A percentile compares a stretch with the other conserved stretches of the same genome.
These are phyloP conservation scores for Danio kyathit DNA, from an alignment of 2,797 vertebrate genomes.

Conservation along the genomic window DNA sequence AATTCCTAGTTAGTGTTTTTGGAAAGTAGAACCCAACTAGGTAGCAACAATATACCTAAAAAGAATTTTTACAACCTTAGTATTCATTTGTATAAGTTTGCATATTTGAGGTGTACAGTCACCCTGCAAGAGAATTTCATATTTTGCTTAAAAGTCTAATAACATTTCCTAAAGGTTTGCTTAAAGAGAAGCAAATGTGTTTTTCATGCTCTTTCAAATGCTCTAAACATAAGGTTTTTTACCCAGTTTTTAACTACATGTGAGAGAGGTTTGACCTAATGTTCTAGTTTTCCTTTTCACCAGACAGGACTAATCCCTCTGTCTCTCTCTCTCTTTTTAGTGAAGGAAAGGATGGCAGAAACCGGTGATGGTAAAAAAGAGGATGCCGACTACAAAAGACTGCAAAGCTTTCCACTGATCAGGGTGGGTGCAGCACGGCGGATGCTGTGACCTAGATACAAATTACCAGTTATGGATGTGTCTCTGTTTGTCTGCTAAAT, in stretches of 20 bases:
- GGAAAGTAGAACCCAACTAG: background rate
- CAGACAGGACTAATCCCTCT: conserved; percentile 1
- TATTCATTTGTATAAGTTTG: background rate
- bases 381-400: conserved; percentile 95
- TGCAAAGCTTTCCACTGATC: conserved; percentile 96
- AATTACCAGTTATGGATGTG: conserved; percentile 1
- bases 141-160: background rate
- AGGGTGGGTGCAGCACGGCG: conserved; percentile 75
- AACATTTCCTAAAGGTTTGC: too few relatives aligned
- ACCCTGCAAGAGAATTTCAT: background rate
- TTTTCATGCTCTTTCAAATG: background rate
- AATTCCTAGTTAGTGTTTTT: background rate
- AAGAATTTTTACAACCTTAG: too few relatives aligned
- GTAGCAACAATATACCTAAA: background rate
- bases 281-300: background rate
- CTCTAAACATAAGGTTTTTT: too few relatives aligned
- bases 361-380: conserved; percentile 93
- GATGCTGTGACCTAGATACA: conserved; percentile 25
- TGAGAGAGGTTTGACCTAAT: conserved; percentile 1
- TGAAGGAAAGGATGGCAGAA: conserved; percentile 80
- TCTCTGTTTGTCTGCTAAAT: conserved; percentile 32
- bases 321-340: conserved; percentile 63
- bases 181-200: background rate
- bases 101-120: background rate
- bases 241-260: background rate